A percentile compares a stretch with the other conserved stretches of the same genome.
Evolutionary conservation across 2,113 vertebrate genomes (phyloP).

Genomic region (Oryzias woworae): DNA sequence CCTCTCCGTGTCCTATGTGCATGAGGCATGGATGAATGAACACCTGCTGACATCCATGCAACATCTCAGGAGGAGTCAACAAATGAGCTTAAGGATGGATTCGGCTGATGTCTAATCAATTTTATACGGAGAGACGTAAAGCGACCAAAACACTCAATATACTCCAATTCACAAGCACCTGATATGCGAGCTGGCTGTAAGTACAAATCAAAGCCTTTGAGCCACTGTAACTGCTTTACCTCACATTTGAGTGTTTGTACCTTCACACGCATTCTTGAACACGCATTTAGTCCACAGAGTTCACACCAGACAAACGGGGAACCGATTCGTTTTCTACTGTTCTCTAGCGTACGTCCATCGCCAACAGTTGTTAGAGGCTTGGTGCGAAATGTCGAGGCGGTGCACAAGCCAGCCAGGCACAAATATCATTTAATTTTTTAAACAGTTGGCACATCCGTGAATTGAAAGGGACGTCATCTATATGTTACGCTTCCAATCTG

Average conservation of each 20-base stretch:
- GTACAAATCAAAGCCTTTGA: conserved; percentile 46
- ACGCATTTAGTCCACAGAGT: no score
- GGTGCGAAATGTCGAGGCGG: no score
- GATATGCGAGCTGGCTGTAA: conserved; percentile 20
- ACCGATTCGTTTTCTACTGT: no score
- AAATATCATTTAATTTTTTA: no score
- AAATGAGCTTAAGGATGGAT: conserved; percentile 30
- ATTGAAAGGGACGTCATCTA: no score
- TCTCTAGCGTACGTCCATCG: no score
- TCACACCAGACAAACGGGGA: no score
- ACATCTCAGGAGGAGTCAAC: conserved; percentile 25
- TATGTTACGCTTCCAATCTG: conserved; percentile 12
- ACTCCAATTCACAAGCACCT: conserved; percentile 7
- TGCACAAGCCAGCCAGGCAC: no score
- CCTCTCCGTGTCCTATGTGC: conserved; percentile 2
- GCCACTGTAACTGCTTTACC: conserved; percentile 30
- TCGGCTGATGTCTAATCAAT: conserved; percentile 57
- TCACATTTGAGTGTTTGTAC: no score
- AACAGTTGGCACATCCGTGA: no score
- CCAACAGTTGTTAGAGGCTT: no score
- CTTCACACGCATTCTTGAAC: no score
- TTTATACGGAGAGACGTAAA: conserved; percentile 14
- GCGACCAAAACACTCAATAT: conserved; percentile 3
- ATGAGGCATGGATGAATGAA: neutral
- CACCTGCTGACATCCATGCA: conserved; percentile 7